These are phyloP conservation scores for Ctenodactylus gundi DNA, from an alignment of 2,113 vertebrate genomes.

Conservation along the genomic window DNA sequence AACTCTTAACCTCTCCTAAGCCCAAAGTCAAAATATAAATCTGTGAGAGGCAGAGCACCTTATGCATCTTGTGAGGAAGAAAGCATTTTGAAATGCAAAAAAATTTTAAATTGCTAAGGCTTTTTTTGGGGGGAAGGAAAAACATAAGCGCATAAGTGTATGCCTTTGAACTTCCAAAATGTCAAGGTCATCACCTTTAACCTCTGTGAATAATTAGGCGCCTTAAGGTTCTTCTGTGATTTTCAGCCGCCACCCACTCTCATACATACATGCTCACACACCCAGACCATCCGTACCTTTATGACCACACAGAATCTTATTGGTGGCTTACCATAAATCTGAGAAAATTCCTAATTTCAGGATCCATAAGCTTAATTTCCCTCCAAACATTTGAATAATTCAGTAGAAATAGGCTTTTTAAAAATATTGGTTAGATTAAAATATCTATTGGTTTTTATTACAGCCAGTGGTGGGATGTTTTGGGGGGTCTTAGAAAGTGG, in stretches of 20 bases:
- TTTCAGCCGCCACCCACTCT: constrained; percentile 87
- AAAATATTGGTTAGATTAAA: constrained; percentile 55
- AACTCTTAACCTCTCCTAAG: constrained; percentile 67
- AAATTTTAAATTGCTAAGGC: constrained; percentile 66
- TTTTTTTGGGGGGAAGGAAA: constrained; percentile 81
- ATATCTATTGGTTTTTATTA: constrained; percentile 39
- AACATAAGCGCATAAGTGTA: constrained; percentile 85
- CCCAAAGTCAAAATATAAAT: constrained; percentile 76
- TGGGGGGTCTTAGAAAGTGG: neutral
- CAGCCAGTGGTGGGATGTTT: neutral
- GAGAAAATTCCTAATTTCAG: constrained; percentile 80
- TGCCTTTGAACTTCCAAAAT: constrained; percentile 94
- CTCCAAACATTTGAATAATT: constrained; percentile 65
- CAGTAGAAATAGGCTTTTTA: constrained; percentile 54
- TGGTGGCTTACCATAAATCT: constrained; percentile 78
- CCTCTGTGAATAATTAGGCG: constrained; percentile 91
- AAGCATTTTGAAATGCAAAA: constrained; percentile 57
- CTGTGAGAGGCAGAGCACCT: constrained; percentile 53
- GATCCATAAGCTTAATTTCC: constrained; percentile 79
- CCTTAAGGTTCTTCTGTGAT: constrained; percentile 89
- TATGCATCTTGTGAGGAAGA: constrained; percentile 37
- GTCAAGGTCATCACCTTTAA: constrained; percentile 96
- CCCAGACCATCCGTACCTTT: constrained; percentile 67
- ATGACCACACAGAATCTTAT: constrained; percentile 77
- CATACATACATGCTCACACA: constrained; percentile 70